Evolutionary conservation across 2,113 vertebrate species (phyloP).

Genomic region (Ailurus styani): DNA sequence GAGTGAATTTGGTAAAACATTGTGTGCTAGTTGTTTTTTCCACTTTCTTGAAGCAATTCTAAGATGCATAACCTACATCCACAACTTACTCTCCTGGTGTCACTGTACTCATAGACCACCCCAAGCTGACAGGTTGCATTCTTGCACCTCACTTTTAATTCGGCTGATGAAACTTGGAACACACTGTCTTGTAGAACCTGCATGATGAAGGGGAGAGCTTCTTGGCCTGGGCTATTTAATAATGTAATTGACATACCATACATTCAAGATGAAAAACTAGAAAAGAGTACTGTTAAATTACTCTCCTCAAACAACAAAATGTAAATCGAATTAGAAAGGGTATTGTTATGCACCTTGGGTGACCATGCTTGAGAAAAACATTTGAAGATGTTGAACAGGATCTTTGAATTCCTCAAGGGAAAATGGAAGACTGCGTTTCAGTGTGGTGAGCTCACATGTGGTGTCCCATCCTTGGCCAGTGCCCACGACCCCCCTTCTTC

Average conservation of each 20-base stretch:
- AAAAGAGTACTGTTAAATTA: background rate
- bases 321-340: background rate
- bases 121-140: background rate
- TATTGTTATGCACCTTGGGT: background rate
- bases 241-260: background rate
- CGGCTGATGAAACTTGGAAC: background rate
- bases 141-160: background rate
- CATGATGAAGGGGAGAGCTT: background rate
- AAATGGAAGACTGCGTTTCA: background rate
- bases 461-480: background rate
- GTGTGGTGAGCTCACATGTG: background rate
- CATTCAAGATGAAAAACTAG: background rate
- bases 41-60: background rate
- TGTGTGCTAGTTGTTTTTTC: background rate
- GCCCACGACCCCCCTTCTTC: rapidly evolving
- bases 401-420: background rate
- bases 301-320: background rate
- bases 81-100: background rate
- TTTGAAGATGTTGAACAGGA: background rate
- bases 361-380: background rate
- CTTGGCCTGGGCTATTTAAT: background rate
- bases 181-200: background rate
- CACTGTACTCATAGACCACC: background rate
- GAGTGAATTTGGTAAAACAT: background rate
- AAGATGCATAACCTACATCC: background rate